These are phyloP conservation scores for Girardia tigrina DNA, from an alignment of 2,888 invertebrate species.

Conservation along the genomic window DNA sequence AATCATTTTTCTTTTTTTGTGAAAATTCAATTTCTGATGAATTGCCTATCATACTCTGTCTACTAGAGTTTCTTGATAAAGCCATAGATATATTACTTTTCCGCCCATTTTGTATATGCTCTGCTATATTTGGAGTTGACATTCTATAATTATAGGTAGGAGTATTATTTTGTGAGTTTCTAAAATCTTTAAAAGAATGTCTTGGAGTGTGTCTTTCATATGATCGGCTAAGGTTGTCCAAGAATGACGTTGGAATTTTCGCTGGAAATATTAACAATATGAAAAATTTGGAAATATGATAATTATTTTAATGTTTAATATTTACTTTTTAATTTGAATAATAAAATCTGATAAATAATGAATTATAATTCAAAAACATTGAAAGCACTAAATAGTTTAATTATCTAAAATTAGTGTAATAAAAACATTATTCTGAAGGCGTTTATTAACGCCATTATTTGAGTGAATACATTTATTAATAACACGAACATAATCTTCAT, in stretches of 20 bases:
- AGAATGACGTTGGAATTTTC: background rate
- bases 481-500: too few species aligned
- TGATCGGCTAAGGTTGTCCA: background rate
- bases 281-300: too few species aligned
- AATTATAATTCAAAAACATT: too few species aligned
- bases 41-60: background rate
- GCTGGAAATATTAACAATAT: too few species aligned
- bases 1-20: background rate
- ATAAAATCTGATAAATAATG: too few species aligned
- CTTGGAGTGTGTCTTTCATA: background rate
- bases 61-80: background rate
- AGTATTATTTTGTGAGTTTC: background rate
- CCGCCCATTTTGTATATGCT: background rate
- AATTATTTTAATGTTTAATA: too few species aligned
- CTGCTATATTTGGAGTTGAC: background rate
- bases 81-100: conserved; percentile 1
- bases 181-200: conserved; percentile 6
- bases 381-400: too few species aligned
- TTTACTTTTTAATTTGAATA: too few species aligned
- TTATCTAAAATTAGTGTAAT: too few species aligned
- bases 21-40: background rate
- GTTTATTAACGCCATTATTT: too few species aligned
- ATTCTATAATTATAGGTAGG: background rate
- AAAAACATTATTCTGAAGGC: too few species aligned
- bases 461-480: too few species aligned